Percentiles rank a stretch among this genome's conserved stretches.
Conservation (phyloP, 2,888 invertebrate genomes). For the Andrena bicolor region DNA sequence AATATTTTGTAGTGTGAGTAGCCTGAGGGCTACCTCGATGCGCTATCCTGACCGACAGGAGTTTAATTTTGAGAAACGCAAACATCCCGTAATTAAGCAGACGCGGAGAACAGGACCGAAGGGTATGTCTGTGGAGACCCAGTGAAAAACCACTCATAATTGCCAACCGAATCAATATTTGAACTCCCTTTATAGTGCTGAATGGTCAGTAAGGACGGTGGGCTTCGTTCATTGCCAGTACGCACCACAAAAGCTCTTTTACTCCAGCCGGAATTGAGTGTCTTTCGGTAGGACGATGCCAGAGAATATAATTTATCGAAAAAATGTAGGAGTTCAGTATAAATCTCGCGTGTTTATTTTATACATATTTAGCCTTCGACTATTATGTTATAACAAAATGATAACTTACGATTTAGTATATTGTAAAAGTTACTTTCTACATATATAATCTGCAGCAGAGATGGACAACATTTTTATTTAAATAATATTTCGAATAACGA, state of each 20-base stretch:
- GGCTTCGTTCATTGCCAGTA: slow-evolving; percentile 50
- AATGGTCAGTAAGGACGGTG: slow-evolving; percentile 66
- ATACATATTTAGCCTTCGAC: neutral
- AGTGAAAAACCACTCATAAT: slow-evolving; percentile 78
- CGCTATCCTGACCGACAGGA: slow-evolving; percentile 65
- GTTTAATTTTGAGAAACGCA: slow-evolving; percentile 82
- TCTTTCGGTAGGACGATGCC: slow-evolving; percentile 10
- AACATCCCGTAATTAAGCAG: slow-evolving; percentile 79
- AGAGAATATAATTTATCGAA: slow-evolving; percentile 18
- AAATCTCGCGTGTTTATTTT: neutral
- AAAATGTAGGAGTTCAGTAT: neutral
- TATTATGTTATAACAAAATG: neutral
- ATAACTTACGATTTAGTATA: neutral
- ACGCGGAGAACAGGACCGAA: slow-evolving; percentile 69
- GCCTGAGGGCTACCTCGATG: slow-evolving; percentile 64
- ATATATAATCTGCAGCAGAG: neutral
- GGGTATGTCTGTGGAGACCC: slow-evolving; percentile 68
- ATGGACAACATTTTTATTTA: neutral
- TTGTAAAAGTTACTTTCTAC: neutral
- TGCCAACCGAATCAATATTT: slow-evolving; percentile 80
- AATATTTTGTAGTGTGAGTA: slow-evolving; percentile 75
- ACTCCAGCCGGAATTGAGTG: slow-evolving; percentile 25
- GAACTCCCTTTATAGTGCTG: slow-evolving; percentile 75
- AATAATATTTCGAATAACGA: too few species aligned
- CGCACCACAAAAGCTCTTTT: slow-evolving; percentile 45